These are phyloP conservation scores for Chiloscyllium plagiosum DNA, from an alignment of 2,113 vertebrate species.

Conservation along the genomic window DNA sequence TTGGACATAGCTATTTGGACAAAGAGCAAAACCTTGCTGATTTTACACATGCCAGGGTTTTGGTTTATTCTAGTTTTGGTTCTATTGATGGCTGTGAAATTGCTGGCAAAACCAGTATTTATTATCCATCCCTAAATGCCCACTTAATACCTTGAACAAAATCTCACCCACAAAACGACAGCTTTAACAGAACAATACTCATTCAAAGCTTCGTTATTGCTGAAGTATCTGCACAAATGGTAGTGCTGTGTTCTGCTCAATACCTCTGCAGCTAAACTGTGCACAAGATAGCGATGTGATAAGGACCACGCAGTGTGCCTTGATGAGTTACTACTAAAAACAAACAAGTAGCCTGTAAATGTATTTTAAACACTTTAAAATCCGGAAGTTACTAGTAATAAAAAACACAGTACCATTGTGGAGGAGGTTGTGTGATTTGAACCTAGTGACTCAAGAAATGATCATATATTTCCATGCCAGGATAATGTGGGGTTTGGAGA, in stretches of 20 bases:
- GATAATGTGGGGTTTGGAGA: too few species aligned
- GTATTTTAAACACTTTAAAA: too few species aligned
- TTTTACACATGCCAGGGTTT: not conserved
- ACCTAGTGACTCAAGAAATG: too few species aligned
- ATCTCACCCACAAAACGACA: not conserved
- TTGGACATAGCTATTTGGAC: too few species aligned
- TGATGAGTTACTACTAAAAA: not conserved
- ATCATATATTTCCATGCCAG: too few species aligned
- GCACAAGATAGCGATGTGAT: not conserved
- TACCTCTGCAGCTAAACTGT: not conserved
- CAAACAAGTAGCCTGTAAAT: not conserved
- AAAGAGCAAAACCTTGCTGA: not conserved
- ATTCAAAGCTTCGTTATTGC: not conserved
- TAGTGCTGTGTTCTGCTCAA: too few species aligned
- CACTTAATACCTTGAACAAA: not conserved
- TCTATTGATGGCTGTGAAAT: too few species aligned
- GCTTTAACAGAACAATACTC: not conserved
- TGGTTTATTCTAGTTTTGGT: not conserved
- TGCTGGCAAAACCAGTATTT: too few species aligned
- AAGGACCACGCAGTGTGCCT: not conserved
- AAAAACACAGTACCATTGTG: not conserved
- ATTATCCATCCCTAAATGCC: too few species aligned
- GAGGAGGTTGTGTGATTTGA: not conserved
- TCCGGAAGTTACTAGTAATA: not conserved
- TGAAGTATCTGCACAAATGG: not conserved